Evolutionary conservation across 2,113 vertebrate genomes (phyloP).

Genomic region (Tor tambroides): DNA sequence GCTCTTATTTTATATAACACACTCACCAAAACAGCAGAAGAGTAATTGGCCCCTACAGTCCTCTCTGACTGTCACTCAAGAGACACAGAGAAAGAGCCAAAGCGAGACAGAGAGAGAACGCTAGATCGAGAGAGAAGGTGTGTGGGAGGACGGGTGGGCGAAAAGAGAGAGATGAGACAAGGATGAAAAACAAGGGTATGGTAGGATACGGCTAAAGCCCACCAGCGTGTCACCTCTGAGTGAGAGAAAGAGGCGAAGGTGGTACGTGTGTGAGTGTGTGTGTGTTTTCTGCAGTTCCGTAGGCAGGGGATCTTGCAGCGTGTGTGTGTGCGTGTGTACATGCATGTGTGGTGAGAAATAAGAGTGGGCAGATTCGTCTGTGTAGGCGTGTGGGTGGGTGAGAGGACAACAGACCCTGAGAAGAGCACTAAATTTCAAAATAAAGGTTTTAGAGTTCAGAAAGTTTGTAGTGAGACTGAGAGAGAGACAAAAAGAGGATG

Average conservation of each 20-base stretch:
- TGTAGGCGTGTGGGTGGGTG: slow-evolving; percentile 47
- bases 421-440: slow-evolving; percentile 38
- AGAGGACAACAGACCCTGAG: slow-evolving; percentile 44
- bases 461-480: slow-evolving; percentile 3
- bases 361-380: slow-evolving; percentile 48
- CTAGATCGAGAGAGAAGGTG: slow-evolving; percentile 54
- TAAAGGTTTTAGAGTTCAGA: slow-evolving; percentile 28
- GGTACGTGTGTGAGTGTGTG: slow-evolving; percentile 29
- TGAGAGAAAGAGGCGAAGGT: slow-evolving; percentile 57
- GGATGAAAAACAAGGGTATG: slow-evolving; percentile 62
- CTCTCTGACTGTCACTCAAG: slow-evolving; percentile 55
- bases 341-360: slow-evolving; percentile 4
- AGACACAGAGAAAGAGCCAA: slow-evolving; percentile 29
- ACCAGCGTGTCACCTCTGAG: slow-evolving; percentile 64
- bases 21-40: slow-evolving; percentile 49
- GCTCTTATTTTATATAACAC: slow-evolving; percentile 40
- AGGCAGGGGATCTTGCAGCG: slow-evolving; percentile 34
- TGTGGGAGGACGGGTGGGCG: slow-evolving; percentile 74
- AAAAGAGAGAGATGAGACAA: slow-evolving; percentile 68
- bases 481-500: slow-evolving; percentile 34
- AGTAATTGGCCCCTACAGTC: slow-evolving; percentile 57
- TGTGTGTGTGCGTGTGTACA: slow-evolving; percentile 11
- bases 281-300: slow-evolving; percentile 27
- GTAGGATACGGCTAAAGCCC: slow-evolving; percentile 62
- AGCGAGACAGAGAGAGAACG: slow-evolving; percentile 19